Base-by-base conservation (phyloP, 2,888 invertebrate species). In the Diogma glabrata region DNA sequence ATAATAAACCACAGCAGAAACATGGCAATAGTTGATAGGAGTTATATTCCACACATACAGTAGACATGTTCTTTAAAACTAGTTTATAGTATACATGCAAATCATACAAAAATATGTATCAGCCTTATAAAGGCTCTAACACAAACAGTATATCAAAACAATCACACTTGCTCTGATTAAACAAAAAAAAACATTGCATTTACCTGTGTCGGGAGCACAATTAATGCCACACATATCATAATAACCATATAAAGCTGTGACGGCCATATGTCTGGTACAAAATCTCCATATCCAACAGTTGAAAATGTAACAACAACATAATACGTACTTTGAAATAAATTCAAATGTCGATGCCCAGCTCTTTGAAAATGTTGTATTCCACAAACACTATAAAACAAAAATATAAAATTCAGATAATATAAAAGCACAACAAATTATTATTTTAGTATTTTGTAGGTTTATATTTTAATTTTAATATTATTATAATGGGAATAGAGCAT, bases 241-340 rank as follows among this genome's bases (percentile, higher is more conserved):
- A 94, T 86, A 63, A 96, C 89, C 90, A 97, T 96, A 72, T 87
- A 96, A 22, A 96, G 79, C 68, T 96, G 95, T 8, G 95, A 94
- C 8, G 95, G 94, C 95, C 96, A 97, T 65, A 95, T 95, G 71
- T 96, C 96, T 12, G 96, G 96, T 57, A 91, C 90, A 63, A 93
- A 87, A 72, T 96, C 96, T 7, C 96, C 96, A 66, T 95, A 96
- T 49, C 96, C 96, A 14, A 97, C 96, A 0, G 97, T 97, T 36
- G 96, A 95, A 73, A 97, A 94, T 47, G 97, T 97, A 56, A 97
- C 97, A 60, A 97, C 92, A 50, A 96, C 94, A 70, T 93, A 97
- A 73, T 97, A 97, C 6, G 93, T 88, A 50, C 94, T 90, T 73
- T 95, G 94, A 73, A 97, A 96, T 59, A 96, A 76, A 72, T 91